These are phyloP conservation scores for Heterocephalus glaber DNA, from an alignment of 2,113 vertebrate genomes.

Conservation along the genomic window DNA sequence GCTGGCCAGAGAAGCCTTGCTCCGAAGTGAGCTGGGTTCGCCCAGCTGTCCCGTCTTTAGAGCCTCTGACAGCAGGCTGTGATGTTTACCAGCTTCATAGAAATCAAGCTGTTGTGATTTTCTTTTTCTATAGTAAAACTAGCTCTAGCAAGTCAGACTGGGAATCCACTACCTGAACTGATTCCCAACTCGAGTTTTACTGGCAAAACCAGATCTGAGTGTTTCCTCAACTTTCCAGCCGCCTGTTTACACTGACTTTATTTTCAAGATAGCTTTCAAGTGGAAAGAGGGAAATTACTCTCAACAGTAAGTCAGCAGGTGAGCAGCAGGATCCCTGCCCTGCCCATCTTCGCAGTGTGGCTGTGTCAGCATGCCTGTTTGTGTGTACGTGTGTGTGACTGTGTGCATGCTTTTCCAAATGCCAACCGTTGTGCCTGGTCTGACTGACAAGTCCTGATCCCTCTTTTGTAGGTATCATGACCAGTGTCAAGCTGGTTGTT, in stretches of 20 bases:
- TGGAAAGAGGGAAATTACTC: constrained; percentile 46
- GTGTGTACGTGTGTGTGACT: accelerated
- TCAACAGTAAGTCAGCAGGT: constrained; percentile 57
- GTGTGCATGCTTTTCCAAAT: constrained; percentile 48
- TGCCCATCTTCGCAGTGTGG: background rate
- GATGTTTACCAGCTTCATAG: constrained; percentile 2
- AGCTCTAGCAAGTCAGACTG: constrained; percentile 43
- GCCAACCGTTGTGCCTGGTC: background rate
- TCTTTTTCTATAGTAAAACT: constrained; percentile 47
- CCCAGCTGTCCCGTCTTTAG: background rate
- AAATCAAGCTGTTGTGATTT: constrained; percentile 29
- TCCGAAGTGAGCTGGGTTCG: background rate
- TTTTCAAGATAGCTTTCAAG: constrained; percentile 69
- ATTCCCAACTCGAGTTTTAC: constrained; percentile 28
- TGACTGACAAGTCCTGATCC: background rate
- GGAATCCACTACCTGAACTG: constrained; percentile 53
- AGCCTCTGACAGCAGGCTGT: background rate
- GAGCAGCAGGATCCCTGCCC: background rate
- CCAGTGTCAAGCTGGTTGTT: constrained; percentile 66
- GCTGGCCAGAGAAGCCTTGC: background rate
- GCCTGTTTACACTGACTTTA: constrained; percentile 43
- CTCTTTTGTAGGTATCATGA: constrained; percentile 39
- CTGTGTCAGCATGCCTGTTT: background rate
- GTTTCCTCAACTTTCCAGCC: constrained; percentile 36
- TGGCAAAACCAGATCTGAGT: constrained; percentile 51